Evolutionary conservation across 2,888 invertebrate species (phyloP).

Genomic region (Drosophila bunnanda): DNA sequence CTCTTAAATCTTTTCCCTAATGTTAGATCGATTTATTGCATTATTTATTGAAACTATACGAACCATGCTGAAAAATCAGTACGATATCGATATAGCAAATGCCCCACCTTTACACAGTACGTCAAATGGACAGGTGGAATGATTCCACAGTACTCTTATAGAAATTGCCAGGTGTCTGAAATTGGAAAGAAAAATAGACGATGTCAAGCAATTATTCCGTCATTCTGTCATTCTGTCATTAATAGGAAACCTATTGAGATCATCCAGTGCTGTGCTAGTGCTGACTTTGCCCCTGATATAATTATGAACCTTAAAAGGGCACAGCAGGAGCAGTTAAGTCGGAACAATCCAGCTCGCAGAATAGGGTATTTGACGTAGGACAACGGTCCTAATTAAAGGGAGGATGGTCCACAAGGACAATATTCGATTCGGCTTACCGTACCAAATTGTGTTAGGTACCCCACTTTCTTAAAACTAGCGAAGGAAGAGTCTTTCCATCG

Average conservation of each 20-base stretch:
- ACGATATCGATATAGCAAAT: slow-evolving; percentile 4
- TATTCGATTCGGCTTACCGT: no score
- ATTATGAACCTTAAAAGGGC: not conserved
- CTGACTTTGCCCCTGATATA: not conserved
- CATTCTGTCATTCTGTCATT: not conserved
- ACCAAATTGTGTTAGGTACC: no score
- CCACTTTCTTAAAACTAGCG: no score
- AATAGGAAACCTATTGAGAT: not conserved
- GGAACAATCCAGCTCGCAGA: not conserved
- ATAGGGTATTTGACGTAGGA: not conserved
- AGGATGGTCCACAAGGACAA: no score
- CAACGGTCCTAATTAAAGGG: no score
- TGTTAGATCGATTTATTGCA: slow-evolving; percentile 3
- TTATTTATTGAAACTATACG: slow-evolving; percentile 3
- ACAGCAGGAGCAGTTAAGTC: not conserved
- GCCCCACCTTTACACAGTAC: slow-evolving; percentile 5
- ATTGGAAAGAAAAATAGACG: slow-evolving; percentile 8
- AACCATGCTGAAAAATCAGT: slow-evolving; percentile 5
- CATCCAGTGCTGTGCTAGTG: not conserved
- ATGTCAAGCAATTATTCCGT: slow-evolving; percentile 1
- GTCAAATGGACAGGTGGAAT: not conserved
- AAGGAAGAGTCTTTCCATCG: no score
- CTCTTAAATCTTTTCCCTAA: not conserved
- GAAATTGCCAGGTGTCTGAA: slow-evolving; percentile 9
- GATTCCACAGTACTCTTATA: slow-evolving; percentile 4